phyloP scores from a whole-genome alignment of 2,113 vertebrate species.

The Ancistrus triradiatus region DNA sequence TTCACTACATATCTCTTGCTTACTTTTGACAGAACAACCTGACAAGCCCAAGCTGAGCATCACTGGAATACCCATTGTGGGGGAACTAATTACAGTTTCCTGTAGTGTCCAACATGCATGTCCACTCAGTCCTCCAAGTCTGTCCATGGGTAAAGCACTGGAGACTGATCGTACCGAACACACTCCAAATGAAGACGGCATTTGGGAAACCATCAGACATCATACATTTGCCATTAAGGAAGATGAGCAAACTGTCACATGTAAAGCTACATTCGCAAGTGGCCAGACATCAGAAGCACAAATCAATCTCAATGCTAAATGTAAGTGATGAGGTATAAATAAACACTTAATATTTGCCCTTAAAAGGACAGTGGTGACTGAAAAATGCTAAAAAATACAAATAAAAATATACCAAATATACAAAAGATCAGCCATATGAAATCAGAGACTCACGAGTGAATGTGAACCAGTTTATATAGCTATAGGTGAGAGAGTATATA shows the following conservation, averaged over 20 bases:
- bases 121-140: conserved; percentile 34
- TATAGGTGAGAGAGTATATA: no score
- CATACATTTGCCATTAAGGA: conserved; percentile 46
- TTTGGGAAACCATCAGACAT: neutral
- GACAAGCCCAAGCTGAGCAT: conserved; percentile 47
- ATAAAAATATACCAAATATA: no score
- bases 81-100: conserved; percentile 46
- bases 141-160: conserved; percentile 30
- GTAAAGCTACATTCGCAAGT: conserved; percentile 42
- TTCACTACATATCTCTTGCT: no score
- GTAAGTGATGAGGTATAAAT: no score
- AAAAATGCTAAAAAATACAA: no score
- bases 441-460: no score
- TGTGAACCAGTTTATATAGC: no score
- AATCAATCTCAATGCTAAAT: conserved; percentile 48
- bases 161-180: neutral
- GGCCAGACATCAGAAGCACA: conserved; percentile 45
- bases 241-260: conserved; percentile 45
- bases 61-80: conserved; percentile 46
- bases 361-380: no score
- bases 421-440: no score
- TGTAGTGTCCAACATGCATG: conserved; percentile 53
- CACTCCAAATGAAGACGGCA: conserved; percentile 9
- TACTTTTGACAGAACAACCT: conserved; percentile 47
- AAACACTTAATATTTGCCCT: no score